Conservation (phyloP, 2,113 vertebrate genomes). For the Rhinopithecus roxellana region DNA sequence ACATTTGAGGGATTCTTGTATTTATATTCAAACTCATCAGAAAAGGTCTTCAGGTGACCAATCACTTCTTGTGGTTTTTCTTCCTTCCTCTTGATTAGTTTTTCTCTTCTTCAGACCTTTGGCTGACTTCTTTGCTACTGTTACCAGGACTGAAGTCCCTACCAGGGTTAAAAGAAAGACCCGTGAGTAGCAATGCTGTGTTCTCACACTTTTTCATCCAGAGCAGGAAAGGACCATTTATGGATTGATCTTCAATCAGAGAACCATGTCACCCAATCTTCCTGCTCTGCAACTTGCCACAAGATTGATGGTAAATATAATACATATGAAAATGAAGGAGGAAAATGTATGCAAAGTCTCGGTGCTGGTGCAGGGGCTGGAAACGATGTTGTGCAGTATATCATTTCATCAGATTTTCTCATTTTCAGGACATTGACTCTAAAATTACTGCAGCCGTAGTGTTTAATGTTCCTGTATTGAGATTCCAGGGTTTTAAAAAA, state of each 20-base stretch:
- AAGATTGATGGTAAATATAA: conserved; percentile 67
- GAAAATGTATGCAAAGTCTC: conserved; percentile 63
- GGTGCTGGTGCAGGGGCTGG: conserved; percentile 24
- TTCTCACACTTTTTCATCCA: conserved; percentile 16
- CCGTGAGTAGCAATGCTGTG: neutral
- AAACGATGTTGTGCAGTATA: conserved; percentile 51
- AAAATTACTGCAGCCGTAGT: conserved; percentile 65
- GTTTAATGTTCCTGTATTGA: conserved; percentile 61
- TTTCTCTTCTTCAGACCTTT: conserved; percentile 49
- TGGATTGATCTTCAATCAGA: conserved; percentile 56
- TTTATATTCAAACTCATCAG: conserved; percentile 50
- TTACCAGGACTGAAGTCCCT: conserved; percentile 1
- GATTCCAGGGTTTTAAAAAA: conserved; percentile 55
- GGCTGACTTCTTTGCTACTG: neutral
- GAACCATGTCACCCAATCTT: conserved; percentile 50
- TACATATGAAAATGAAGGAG: conserved; percentile 73
- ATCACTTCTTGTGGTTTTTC: neutral
- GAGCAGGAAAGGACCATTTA: neutral
- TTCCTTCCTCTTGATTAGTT: conserved; percentile 29
- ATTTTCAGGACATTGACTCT: conserved; percentile 76
- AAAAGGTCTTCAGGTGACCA: conserved; percentile 28
- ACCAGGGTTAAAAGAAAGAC: neutral
- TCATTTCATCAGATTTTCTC: conserved; percentile 73
- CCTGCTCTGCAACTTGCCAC: conserved; percentile 31
- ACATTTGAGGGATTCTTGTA: neutral